Base-by-base conservation (phyloP, 2,797 vertebrate genomes). In the Allobates femoralis region DNA sequence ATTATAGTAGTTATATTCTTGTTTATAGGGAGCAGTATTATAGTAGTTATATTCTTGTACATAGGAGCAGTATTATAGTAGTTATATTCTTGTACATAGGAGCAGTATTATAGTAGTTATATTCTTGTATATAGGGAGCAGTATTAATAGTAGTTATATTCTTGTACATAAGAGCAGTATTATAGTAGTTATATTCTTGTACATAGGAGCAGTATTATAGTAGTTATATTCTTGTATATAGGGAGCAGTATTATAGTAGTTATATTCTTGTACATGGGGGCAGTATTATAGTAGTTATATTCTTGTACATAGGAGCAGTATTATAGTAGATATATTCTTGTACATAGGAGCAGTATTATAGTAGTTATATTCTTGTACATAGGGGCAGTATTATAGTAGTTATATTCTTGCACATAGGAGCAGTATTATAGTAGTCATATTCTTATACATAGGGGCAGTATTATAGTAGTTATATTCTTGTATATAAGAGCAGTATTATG, bases 271-370 rank as follows among this genome's bases (percentile, higher is more conserved):
- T 66, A 66, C 15, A 66, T 66, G 30, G 26, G 14, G 23, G 62
- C 62, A 66, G 62, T 66, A 66, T 66, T 66, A 66, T 66, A 66
- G 62, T 66, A 66, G 62, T 66, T 66, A 66, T 66, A 66, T 66
- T 66, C 62, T 66, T 66, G 15, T 66, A 66, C 12, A 66, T 16
- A 66, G 62, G 62, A 6, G 62, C 26, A 66, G 62, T 66, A 66
- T 66, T 66, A 66, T 66, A 66, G 26, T 66, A 66, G 62, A 16
- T 66, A 66, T 66, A 66, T 66, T 30, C 62, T 30, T 66, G 28
- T 66, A 66, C 12, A 66, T 66, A 66, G 28, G 62, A 1, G 62
- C 26, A 66, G 62, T 66, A 66, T 66, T 66, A 66, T 66, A 66
- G 62, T 66, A 66, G 62, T 64, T 66, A 66, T 66, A 66, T 66